phyloP scores from a whole-genome alignment of 2,797 vertebrate genomes.

The Pipistrellus pygmaeus region DNA sequence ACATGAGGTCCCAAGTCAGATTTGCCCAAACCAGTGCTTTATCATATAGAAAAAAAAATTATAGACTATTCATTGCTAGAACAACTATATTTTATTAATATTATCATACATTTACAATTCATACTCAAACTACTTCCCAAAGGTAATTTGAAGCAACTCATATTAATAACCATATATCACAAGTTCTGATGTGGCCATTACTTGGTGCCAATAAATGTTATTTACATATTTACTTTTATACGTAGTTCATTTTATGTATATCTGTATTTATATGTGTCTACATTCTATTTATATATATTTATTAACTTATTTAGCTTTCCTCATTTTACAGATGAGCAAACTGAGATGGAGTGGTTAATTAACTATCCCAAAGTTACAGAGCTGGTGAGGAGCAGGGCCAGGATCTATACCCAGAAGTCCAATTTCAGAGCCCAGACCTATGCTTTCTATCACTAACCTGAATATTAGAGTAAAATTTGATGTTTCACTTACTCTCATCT shows the following conservation, averaged over 20 bases:
- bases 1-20: background rate
- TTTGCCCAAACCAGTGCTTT: background rate
- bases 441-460: background rate
- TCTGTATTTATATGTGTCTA: background rate
- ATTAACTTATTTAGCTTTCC: background rate
- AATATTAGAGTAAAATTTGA: background rate
- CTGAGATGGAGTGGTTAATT: background rate
- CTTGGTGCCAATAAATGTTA: background rate
- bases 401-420: background rate
- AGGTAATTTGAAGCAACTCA: slow-evolving; percentile 13
- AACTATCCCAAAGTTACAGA: background rate
- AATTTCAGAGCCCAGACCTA: background rate
- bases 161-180: background rate
- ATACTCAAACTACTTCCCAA: background rate
- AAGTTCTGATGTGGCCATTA: background rate
- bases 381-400: background rate
- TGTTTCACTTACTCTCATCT: background rate
- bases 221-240: background rate
- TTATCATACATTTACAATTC: background rate
- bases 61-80: background rate
- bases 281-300: background rate
- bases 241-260: background rate
- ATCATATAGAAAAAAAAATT: slow-evolving; percentile 44
- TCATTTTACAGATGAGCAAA: slow-evolving; percentile 36
- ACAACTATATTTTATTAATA: slow-evolving; percentile 28